These are phyloP conservation scores for Prunella himalayana DNA, from an alignment of 2,113 vertebrate genomes.

Conservation along the genomic window DNA sequence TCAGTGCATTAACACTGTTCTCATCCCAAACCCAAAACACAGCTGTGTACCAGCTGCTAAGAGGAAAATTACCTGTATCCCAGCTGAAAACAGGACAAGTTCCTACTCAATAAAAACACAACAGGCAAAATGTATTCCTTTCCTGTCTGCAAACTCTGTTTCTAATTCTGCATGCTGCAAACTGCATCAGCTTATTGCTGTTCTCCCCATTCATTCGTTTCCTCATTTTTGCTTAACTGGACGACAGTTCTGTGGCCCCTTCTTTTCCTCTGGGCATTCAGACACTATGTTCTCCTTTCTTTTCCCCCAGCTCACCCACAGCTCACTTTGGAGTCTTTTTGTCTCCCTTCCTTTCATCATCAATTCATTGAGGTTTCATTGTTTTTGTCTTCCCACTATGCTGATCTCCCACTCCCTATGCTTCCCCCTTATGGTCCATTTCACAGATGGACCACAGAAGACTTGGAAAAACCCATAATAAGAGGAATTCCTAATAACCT, in stretches of 20 bases:
- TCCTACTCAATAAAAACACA: not conserved
- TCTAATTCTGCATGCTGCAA: not conserved
- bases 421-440: not conserved
- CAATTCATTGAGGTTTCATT: constrained; percentile 16
- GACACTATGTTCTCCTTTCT: not conserved
- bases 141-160: not conserved
- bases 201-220: not conserved
- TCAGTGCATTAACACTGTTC: not conserved
- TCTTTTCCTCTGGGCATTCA: not conserved
- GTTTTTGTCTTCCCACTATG: constrained; percentile 6
- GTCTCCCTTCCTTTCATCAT: not conserved
- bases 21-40: not conserved
- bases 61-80: not conserved
- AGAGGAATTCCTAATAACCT: not conserved
- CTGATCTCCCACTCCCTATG: not conserved
- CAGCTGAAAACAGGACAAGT: not conserved
- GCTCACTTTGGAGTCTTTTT: not conserved
- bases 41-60: not conserved
- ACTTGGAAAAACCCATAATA: not conserved
- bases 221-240: not conserved
- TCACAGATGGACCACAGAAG: constrained; percentile 33
- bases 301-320: not conserved
- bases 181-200: not conserved
- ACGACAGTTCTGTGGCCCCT: rapidly evolving
- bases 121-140: not conserved